Evolutionary conservation across 2,113 vertebrate genomes (phyloP), one percentile per base, ranked within the genome.

Genomic region (Esox niger): DNA sequence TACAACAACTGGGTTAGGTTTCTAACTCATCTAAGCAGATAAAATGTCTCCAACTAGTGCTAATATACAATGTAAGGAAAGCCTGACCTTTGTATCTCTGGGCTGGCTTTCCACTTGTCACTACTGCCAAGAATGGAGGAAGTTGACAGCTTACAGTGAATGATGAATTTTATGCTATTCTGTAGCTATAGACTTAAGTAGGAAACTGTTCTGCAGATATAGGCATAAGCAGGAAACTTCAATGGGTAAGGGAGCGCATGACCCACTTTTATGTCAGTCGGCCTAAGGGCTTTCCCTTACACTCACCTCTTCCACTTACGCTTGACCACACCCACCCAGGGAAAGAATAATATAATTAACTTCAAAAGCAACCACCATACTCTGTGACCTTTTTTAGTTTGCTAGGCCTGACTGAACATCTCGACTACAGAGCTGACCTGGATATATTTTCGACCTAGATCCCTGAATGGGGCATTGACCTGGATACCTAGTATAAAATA

Each of bases 341-440:
- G 7, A 20, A 20, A 0, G 15, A 38, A 13, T 26, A 64, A 32
- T 6, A 29, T 25, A 20, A 33, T n/a, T 2, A n/a, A n/a, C n/a
- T n/a, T n/a, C n/a, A n/a, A n/a, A 55, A 31, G 43, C 25, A n/a
- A 30, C 11, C 11, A 30, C 11, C 9, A 43, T 31, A 25, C 30
- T n/a, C 15, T 20, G 27, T 17, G 27, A 30, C 13, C 26, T 38
- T 38, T 38, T 38, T 58, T 13, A 20, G 27, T 29, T 17, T 25
- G 27, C 13, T 27, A 8, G 17, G 62, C 62, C 35, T 63, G 21
- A 6, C 13, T 35, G 13, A 13, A 29, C 25, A 38, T n/a, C 60
- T 38, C 11, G 7, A 62, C 60, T 27, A 17, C n/a, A n/a, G n/a
- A n/a, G n/a, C 47, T 68, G 68, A 78, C 71, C 68, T 74, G 17